A percentile compares a stretch with the other conserved stretches of the same genome.
These are phyloP conservation scores for Lomographa bimaculata DNA, from an alignment of 2,888 invertebrate species.

Conservation along the genomic window DNA sequence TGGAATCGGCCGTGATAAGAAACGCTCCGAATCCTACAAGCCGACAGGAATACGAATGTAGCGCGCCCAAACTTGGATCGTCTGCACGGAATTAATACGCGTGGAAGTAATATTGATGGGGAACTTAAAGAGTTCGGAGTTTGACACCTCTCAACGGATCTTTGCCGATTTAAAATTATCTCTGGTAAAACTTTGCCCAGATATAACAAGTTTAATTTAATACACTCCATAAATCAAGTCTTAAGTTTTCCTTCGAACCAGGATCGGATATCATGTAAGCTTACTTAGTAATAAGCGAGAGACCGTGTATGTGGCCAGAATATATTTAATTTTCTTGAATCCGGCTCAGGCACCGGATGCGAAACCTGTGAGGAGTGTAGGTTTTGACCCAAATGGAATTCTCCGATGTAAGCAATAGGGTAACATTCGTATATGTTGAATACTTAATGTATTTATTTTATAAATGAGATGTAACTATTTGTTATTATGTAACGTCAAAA, in stretches of 20 bases:
- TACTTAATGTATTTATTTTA: too few relatives aligned
- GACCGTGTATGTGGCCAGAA: background rate
- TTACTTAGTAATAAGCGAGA: background rate
- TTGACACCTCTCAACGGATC: conserved; percentile 17
- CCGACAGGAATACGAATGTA: conserved; percentile 44
- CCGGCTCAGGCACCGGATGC: conserved; percentile 20
- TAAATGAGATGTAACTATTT: too few relatives aligned
- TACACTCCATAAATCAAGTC: conserved; percentile 4
- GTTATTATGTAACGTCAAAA: conserved; percentile 23
- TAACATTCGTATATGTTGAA: too few relatives aligned
- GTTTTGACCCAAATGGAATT: conserved; percentile 27
- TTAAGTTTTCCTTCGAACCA: background rate
- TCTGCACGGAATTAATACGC: conserved; percentile 34
- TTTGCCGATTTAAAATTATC: conserved; percentile 13
- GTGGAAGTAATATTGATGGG: conserved; percentile 34
- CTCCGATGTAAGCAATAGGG: background rate
- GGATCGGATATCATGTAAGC: background rate
- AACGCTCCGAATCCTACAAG: conserved; percentile 39
- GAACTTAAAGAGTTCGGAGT: conserved; percentile 27
- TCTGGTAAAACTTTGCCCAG: conserved; percentile 5
- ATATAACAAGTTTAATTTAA: conserved; percentile 9
- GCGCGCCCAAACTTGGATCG: conserved; percentile 24
- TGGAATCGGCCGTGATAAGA: conserved; percentile 51
- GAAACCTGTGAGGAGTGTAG: conserved; percentile 16
- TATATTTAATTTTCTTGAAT: conserved; percentile 8